Base-by-base conservation (phyloP, 2,113 vertebrate species). In the Vulpes ferrilata region DNA sequence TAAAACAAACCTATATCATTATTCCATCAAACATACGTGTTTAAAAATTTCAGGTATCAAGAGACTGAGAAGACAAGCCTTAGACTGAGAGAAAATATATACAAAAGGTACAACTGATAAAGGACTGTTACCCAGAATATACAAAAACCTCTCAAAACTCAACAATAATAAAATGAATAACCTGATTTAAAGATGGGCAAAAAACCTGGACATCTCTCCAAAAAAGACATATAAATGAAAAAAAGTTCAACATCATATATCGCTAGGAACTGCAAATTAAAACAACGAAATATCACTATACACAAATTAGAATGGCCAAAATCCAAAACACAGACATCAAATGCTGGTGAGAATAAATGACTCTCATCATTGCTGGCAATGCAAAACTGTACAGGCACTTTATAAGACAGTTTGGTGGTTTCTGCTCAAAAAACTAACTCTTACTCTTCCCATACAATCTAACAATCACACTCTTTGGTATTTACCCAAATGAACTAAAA, bases 1-100 rank as follows among this genome's bases (percentile, higher is more conserved):
- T 83, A 79, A 76, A 88, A 78, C 12, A 57, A 80, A 38, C 20
- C 67, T 15, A 12, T n/a, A 43, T 2, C 5, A 43, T 55, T 94
- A 96, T 48, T 95, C 81, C 55, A 76, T 62, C 55, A 67, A 82
- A 35, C 43, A 89, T 22, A 43, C 23, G n/a, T 74, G 48, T 78
- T 90, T 93, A 86, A 88, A 85, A 48, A 43, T 88, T 53, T 91
- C 82, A 88, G 73, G 27, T 60, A 83, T 35, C 27, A 92, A 85
- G 62, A 95, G 62, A 95, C 57, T 74, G 51, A 69, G 67, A 78
- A 78, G 19, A 78, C 51, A 73, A 64, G 62, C 15, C 57, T 89
- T 30, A 80, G 25, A 84, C 7, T 59, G 4, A n/a, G 57, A 92
- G n/a, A 96, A 84, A 92, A 73, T 74, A 94, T 57, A 35, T 92